Evolutionary conservation across 2,113 vertebrate species (phyloP).

Genomic region (Crotalus tigris): DNA sequence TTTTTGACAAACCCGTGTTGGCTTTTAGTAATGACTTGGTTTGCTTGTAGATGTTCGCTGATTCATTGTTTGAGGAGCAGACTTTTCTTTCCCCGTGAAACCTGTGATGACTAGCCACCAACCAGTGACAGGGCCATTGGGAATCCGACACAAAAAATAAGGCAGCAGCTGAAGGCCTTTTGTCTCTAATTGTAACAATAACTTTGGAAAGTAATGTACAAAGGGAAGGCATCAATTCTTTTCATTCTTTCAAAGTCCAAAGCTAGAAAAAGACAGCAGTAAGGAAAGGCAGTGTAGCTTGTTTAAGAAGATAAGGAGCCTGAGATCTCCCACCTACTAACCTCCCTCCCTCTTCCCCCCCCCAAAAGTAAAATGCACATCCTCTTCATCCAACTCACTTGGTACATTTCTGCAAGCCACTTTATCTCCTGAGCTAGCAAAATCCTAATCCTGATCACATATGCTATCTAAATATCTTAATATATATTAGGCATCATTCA

Average conservation of each 20-base stretch:
- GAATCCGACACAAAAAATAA: background rate
- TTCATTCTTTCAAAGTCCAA: background rate
- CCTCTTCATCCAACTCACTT: background rate
- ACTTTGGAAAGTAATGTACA: background rate
- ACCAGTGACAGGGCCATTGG: background rate
- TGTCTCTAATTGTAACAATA: background rate
- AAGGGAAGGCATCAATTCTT: background rate
- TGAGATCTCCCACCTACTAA: background rate
- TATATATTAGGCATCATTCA: background rate
- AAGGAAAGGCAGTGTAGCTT: background rate
- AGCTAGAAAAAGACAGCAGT: background rate
- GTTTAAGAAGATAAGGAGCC: background rate
- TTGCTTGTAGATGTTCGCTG: no score
- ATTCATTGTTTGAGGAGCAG: background rate
- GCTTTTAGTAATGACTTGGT: no score
- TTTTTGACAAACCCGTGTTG: no score
- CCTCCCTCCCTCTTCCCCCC: rapidly evolving
- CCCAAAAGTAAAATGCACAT: background rate
- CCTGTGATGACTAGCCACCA: background rate
- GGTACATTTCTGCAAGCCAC: background rate
- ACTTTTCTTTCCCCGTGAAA: background rate
- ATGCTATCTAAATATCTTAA: background rate
- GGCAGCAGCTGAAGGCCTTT: background rate
- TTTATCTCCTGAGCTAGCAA: background rate
- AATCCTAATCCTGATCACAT: background rate